phyloP scores from a whole-genome alignment of 2,797 vertebrate species.

The Allobates femoralis region DNA sequence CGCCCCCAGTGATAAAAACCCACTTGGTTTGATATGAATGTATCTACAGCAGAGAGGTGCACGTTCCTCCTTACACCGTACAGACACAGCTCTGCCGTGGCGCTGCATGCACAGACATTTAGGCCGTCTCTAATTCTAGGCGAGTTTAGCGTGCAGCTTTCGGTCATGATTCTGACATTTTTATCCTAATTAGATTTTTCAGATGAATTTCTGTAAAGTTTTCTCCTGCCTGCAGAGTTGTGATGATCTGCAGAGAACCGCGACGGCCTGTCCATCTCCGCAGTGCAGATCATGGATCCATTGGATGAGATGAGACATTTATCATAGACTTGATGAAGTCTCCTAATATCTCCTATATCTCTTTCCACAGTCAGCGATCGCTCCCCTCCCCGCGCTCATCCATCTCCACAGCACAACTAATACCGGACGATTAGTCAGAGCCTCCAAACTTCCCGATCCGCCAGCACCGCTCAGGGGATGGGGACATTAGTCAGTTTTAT shows the following conservation, averaged over 20 bases:
- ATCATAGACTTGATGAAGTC: constrained; percentile 36
- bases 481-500: constrained; percentile 15
- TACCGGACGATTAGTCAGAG: constrained; percentile 25
- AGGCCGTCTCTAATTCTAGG: background rate
- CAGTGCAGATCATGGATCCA: background rate
- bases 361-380: constrained; percentile 13
- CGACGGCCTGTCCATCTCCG: background rate
- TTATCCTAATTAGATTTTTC: background rate
- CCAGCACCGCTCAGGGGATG: constrained; percentile 44
- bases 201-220: background rate
- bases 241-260: background rate
- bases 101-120: background rate
- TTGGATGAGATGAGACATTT: background rate
- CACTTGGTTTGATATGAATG: too few relatives aligned
- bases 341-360: constrained; percentile 24
- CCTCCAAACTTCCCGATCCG: constrained; percentile 4
- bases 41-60: background rate
- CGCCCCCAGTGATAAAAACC: too few relatives aligned
- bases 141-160: background rate
- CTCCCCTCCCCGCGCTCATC: background rate
- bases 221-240: background rate
- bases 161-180: background rate
- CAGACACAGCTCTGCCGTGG: background rate
- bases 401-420: background rate
- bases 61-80: background rate